Base-by-base conservation (phyloP, 2,888 invertebrate species). In the Harpalus rubripes region DNA sequence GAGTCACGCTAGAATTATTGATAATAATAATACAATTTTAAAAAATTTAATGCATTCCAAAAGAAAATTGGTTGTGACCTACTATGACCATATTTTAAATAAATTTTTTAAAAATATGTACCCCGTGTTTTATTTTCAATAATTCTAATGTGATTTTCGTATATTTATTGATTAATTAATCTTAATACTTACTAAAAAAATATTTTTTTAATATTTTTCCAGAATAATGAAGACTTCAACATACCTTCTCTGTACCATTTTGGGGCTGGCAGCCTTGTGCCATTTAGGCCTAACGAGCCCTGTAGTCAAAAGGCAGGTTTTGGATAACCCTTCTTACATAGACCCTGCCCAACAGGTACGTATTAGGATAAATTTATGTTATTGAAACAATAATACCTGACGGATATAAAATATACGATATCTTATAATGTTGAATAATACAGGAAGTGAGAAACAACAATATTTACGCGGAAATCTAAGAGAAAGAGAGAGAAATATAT, bases 211-310 rank as follows among this genome's bases (percentile, higher is more conserved):
- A n/a, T 85, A 87, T 87, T 85, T 89, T 90, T 81, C 87, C 12
- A 90, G 90, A 87, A 90, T 88, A 86, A 91, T 91, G 91, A 89
- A 87, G 87, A 89, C 89, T 85, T 86, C 88, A 87, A 84, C 88
- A 81, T 88, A 88, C 87, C 87, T 87, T 81, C 86, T 88, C 56
- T 86, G 88, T 26, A 88, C 87, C 79, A 81, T 90, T 63, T 86
- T 89, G 68, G 88, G 88, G 86, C 86, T 90, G 83, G 86, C 88
- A 78, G 87, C 88, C 76, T 86, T 90, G 72, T 88, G 88, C 84
- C 87, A 87, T 68, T 85, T 87, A 52, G 88, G 87, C 32, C 89
- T 90, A 87, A 87, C 89, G 85, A 90, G 89, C 85, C 88, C 88
- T 56, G 81, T 91, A 74, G 87, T 87, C 15, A 90, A 90, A 88